These are phyloP conservation scores for Protaetia brevitarsis DNA, from an alignment of 1,140 invertebrate species.

Conservation along the genomic window DNA sequence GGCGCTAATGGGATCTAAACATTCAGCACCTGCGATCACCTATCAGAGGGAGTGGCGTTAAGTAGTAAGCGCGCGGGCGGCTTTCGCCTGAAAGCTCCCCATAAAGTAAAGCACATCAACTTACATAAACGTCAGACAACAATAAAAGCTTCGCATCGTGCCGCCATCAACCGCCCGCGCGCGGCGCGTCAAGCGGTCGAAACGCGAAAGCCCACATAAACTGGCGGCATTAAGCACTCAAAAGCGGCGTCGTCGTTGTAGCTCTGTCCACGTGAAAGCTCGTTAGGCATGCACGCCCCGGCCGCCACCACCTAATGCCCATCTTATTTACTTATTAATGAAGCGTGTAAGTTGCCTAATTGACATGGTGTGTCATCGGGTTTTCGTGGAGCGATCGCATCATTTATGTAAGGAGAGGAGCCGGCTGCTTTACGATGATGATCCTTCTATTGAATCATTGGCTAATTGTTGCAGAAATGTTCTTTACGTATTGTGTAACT, in stretches of 20 bases:
- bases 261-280: conserved; percentile 27
- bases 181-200: not conserved
- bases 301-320: conserved; percentile 20
- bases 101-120: conserved; percentile 41
- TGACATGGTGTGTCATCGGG: conserved; percentile 15
- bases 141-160: conserved; percentile 36
- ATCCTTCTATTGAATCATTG: too few species aligned
- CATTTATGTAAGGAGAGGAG: not conserved
- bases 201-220: conserved; percentile 30
- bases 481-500: too few species aligned
- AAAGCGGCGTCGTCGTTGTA: conserved; percentile 24
- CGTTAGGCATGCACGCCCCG: conserved; percentile 22
- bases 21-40: conserved; percentile 41
- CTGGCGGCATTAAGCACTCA: conserved; percentile 30
- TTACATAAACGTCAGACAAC: conserved; percentile 38
- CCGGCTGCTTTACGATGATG: too few species aligned
- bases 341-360: conserved; percentile 20
- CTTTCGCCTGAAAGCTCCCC: conserved; percentile 39
- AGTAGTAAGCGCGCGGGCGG: conserved; percentile 35
- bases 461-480: too few species aligned
- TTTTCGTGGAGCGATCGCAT: not conserved
- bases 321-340: conserved; percentile 31
- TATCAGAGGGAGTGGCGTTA: conserved; percentile 30
- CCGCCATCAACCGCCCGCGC: conserved; percentile 1
- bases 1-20: conserved; percentile 43